Evolutionary conservation across 2,797 vertebrate genomes (phyloP), one percentile per base, ranked within the genome.

Genomic region (Rhodeus uyekii): DNA sequence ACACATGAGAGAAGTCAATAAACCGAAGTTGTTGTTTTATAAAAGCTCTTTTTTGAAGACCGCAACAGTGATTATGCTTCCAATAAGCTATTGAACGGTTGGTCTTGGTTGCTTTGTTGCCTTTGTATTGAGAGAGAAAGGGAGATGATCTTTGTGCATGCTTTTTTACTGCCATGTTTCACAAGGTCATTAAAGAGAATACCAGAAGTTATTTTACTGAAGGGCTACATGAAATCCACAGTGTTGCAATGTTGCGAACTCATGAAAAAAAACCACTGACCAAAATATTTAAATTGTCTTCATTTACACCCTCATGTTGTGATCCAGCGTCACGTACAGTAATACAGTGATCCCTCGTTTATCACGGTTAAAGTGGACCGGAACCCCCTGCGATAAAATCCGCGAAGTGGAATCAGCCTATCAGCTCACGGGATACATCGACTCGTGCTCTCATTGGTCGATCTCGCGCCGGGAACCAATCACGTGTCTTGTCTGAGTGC

Each of bases 201-300:
- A 24, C 27, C 13, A 29, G 1, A 65, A 65, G 76, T 53, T 67
- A 18, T 64, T 65, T 53, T 44, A 34, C 36, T 60, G 72, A 82
- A 82, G 72, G 80, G 80, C 80, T 82, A 81, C 42, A 73, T 50
- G 19, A 75, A 72, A 38, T 72, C 32, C 58, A 74, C 42, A 64
- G 69, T 81, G 58, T 81, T 81, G 58, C 69, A 65, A 58, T 34
- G 60, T 18, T 73, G 16, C 44, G 46, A 81, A 81, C 34, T 34
- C 4, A 18, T 6, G n/a, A n/a, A 19, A 63, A 63, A 46, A 63
- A 6, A 0, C 14, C 32, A 42, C 12, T 34, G 38, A 73, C 72
- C 8, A 3, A 63, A 60, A 61, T 2, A 38, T 50, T 80, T 16
- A 53, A 65, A 55, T 4, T 42, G 24, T 76, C 16, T 13, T 58